Conservation (phyloP, 2,888 invertebrate species). For the Apotomis capreana region DNA sequence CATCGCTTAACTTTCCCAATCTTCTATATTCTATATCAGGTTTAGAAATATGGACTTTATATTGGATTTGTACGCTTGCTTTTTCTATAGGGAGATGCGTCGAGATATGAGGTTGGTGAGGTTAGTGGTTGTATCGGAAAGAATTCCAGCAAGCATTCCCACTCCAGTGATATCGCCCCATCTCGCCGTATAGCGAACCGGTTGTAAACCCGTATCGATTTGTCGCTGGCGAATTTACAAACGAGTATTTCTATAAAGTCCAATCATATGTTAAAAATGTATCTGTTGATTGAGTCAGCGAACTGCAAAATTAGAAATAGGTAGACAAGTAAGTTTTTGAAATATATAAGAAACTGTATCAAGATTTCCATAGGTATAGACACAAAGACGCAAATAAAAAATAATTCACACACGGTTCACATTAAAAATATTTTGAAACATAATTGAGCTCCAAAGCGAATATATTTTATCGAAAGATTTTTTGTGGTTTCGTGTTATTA, state of each 20-base stretch:
- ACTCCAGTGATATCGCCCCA: conserved; percentile 36
- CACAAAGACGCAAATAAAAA: too few relatives aligned
- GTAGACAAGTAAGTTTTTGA: too few relatives aligned
- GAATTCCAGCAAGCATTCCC: conserved; percentile 40
- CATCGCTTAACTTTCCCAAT: neutral
- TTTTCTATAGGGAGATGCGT: neutral
- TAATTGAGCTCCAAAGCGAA: too few relatives aligned
- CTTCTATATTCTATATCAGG: neutral
- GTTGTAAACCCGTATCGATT: conserved; percentile 56
- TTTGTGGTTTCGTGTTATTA: too few relatives aligned
- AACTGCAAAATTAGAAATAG: too few relatives aligned
- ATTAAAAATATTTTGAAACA: too few relatives aligned
- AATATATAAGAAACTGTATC: too few relatives aligned
- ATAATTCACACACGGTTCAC: too few relatives aligned
- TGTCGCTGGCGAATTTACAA: conserved; percentile 49
- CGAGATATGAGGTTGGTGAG: conserved; percentile 17
- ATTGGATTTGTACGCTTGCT: neutral
- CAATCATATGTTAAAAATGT: neutral
- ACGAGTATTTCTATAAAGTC: conserved; percentile 17
- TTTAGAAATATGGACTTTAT: conserved; percentile 8
- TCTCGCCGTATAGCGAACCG: conserved; percentile 51
- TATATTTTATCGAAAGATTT: too few relatives aligned
- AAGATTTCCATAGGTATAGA: too few relatives aligned
- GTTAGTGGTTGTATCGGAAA: conserved; percentile 24
- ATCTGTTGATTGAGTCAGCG: neutral